phyloP scores from a whole-genome alignment of 2,797 vertebrate species.

The Hydrolagus colliei region DNA sequence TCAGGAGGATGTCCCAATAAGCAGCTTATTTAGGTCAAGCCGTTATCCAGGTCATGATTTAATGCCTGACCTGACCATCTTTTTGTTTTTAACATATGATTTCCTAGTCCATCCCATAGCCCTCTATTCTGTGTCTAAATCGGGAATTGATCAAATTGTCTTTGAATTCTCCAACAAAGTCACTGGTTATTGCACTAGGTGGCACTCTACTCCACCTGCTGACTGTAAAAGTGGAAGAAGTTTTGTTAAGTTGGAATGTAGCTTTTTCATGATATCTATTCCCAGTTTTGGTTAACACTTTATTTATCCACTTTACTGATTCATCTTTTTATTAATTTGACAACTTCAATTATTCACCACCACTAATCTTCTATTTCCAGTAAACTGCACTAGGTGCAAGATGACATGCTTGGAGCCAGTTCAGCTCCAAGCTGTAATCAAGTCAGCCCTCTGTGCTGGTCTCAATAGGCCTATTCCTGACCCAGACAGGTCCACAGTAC shows the following conservation, averaged over 20 bases:
- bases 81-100: background rate
- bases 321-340: background rate
- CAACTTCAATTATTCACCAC: background rate
- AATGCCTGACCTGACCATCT: background rate
- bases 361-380: background rate
- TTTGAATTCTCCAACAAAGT: no score
- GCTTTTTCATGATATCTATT: background rate
- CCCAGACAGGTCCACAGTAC: no score
- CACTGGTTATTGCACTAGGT: background rate
- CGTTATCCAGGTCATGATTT: background rate
- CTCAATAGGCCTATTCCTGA: no score
- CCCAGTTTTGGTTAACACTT: background rate
- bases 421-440: no score
- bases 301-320: background rate
- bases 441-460: no score
- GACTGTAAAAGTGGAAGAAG: background rate
- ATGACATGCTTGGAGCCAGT: no score
- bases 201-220: background rate
- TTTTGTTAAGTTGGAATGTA: background rate
- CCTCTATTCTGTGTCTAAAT: background rate
- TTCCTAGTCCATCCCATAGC: background rate
- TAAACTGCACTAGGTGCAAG: background rate
- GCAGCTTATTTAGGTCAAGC: background rate
- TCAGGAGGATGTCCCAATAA: no score
- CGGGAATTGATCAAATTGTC: background rate